Base-by-base conservation (phyloP, 1,140 invertebrate species). In the Chionoecetes opilio region DNA sequence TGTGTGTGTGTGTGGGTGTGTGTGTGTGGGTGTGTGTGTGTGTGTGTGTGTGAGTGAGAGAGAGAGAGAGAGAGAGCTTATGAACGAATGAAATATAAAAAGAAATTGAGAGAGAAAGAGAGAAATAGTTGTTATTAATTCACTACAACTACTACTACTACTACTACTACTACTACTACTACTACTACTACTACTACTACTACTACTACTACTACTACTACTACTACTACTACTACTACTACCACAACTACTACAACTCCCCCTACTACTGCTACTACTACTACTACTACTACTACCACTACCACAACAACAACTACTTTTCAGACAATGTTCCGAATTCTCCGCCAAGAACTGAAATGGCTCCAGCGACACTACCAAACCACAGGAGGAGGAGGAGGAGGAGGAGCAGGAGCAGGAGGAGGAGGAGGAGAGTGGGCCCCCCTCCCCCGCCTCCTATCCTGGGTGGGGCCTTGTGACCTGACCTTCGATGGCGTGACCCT, bases 391-490 rank as follows among this genome's bases (percentile, higher is more conserved):
- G 63, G 0, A n/a, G 63, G 63, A n/a, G 63, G 63, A n/a, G 63
- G 63, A 75, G 63, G 63, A 17, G 63, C 21, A n/a, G 14, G 96
- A 96, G 63, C n/a, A 31, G 88, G n/a, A 3, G 38, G 11, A 32
- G 53, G 21, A 35, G 96, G 95, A 93, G 97, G 97, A 14, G 96
- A 96, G 46, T 97, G 96, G 92, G 97, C 97, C 92, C 95, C 97
- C 38, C 97, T 97, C 92, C 97, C 97, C 8, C 96, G 97, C 75
- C 96, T 97, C 11, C 97, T 97, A 5, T 97, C 97, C 0, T 97
- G 97, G 97, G 97, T 97, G 94, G 97, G 97, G 17, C 97, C 97
- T 75, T 97, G 97, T 95, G 97, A 97, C 29, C 97, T 97, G 95
- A 96, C 97, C 6, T 97, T 97, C 96, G 97, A 97, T 41, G 97